Evolutionary conservation across 2,888 invertebrate genomes (phyloP).

Genomic region (Plebejus argus): DNA sequence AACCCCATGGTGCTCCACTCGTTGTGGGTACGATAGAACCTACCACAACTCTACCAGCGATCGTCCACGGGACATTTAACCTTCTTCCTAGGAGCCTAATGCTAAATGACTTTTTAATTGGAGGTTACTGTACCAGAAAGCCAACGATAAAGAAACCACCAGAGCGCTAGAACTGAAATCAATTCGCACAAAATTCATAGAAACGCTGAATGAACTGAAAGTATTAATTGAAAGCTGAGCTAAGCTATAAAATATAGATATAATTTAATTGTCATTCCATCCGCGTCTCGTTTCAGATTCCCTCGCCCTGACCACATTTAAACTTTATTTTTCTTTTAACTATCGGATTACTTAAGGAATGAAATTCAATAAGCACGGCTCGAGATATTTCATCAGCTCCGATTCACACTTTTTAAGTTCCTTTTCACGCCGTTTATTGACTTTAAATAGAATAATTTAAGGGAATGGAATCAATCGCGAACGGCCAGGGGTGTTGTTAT

Average conservation of each 20-base stretch:
- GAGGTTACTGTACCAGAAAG: background rate
- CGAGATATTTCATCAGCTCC: constrained; percentile 25
- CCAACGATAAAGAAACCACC: background rate
- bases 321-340: constrained; percentile 29
- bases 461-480: background rate
- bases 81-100: no score
- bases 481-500: background rate
- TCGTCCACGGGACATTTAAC: no score
- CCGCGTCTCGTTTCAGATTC: constrained; percentile 18
- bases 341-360: constrained; percentile 28
- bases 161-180: background rate
- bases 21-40: no score
- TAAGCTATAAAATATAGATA: constrained; percentile 17
- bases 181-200: background rate
- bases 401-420: constrained; percentile 29
- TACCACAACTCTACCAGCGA: no score
- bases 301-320: constrained; percentile 20
- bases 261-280: constrained; percentile 19
- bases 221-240: constrained; percentile 16
- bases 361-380: constrained; percentile 26
- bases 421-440: constrained; percentile 19
- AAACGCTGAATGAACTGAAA: constrained; percentile 2
- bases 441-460: constrained; percentile 24
- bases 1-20: no score
- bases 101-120: no score